Evolutionary conservation across 2,113 vertebrate species (phyloP), one percentile per base, ranked within the genome.

Genomic region (Nansenia antarctica): DNA sequence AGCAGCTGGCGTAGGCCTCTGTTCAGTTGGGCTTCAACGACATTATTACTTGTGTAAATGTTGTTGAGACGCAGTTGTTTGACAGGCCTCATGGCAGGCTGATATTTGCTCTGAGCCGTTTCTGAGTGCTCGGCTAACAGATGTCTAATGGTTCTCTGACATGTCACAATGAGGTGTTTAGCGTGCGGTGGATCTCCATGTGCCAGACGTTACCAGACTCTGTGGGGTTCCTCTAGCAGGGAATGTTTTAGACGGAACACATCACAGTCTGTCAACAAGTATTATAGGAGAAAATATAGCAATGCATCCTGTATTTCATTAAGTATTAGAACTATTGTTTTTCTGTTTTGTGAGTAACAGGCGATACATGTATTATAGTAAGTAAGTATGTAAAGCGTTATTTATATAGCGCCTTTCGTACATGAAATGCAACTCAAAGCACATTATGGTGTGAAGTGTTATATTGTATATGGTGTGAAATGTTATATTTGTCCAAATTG

Each of bases 31-130:
- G 57, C 54, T 52, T 53, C 57, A 32, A 42, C 68, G 45, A 68
- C 66, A 39, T 59, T n/a, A 31, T 34, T 55, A 20, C n/a, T n/a
- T 65, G 49, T 66, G 76, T 69, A 66, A 82, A 82, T 65, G 62
- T 69, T 58, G 77, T 76, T 76, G 59, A 68, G 34, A 34, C 64
- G 22, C 67, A 70, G 74, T 60, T 75, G 67, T 79, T 69, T 67
- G 49, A 73, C 61, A 30, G 63, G 26, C 55, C 34, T 54, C 11
- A 32, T 42, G 42, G 42, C 62, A 67, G 54, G 63, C 55, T 74
- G 20, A 1, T 64, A 45, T 85, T 69, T 79, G 58, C 60, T 72
- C 31, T 37, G 2, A 39, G 5, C 0, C 22, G 39, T 49, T 30
- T 9, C 45, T n/a, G 14, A 20, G 34, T 47, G 37, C 54, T 54